A percentile compares a stretch with the other conserved stretches of the same genome.
phyloP scores from a whole-genome alignment of 2,797 vertebrate genomes.

The Octomys mimax region DNA sequence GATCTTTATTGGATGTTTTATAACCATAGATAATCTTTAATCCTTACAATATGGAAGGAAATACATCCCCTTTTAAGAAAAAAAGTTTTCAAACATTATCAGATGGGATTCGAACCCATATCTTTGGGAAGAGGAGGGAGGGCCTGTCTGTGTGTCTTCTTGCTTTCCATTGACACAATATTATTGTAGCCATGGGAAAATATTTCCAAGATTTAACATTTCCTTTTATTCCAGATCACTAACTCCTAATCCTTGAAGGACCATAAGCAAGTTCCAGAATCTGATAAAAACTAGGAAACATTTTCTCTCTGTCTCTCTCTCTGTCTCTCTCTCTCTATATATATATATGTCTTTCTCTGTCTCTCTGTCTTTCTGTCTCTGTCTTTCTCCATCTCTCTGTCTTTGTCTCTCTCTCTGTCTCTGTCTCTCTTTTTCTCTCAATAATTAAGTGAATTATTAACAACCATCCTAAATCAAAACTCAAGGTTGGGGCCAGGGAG shows the following conservation, averaged over 20 bases:
- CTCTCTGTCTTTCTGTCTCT: not conserved
- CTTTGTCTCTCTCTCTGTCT: not conserved
- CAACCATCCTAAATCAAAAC: not conserved
- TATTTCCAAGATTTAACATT: too few species aligned
- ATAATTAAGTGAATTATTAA: not conserved
- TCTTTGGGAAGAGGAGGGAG: fast-evolving
- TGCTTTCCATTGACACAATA: too few species aligned
- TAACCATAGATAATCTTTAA: not conserved
- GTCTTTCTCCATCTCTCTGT: not conserved
- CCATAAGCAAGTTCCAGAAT: not conserved
- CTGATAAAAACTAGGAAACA: not conserved
- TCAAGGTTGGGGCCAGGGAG: not conserved
- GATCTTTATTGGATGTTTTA: not conserved
- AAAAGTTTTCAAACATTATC: not conserved
- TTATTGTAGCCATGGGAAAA: not conserved
- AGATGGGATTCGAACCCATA: not conserved
- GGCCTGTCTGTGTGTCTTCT: not conserved
- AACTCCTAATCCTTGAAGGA: not conserved
- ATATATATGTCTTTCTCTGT: not conserved
- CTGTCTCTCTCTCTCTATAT: too few species aligned
- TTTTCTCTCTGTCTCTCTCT: too few species aligned
- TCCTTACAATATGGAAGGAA: not conserved
- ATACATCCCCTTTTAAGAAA: not conserved
- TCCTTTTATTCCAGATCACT: not conserved
- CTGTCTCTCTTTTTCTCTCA: not conserved